A percentile compares a stretch with the other conserved stretches of the same genome.
These are phyloP conservation scores for Acronicta leporina DNA, from an alignment of 2,888 invertebrate genomes.

Conservation along the genomic window DNA sequence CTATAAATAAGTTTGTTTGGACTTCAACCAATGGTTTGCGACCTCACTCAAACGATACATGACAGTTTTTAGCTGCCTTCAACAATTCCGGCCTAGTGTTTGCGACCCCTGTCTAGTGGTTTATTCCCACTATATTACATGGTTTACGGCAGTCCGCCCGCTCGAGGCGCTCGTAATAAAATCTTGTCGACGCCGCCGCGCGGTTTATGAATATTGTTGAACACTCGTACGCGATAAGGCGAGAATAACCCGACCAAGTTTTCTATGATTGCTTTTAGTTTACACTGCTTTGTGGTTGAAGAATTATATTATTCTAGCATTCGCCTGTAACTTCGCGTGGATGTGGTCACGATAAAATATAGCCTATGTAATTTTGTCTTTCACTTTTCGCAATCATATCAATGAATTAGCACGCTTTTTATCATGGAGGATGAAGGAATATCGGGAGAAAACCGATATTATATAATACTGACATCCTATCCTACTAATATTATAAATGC, in stretches of 20 bases:
- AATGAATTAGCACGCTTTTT: no score
- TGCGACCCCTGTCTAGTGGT: slow-evolving; percentile 66
- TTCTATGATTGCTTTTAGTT: slow-evolving; percentile 49
- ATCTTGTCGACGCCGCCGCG: slow-evolving; percentile 75
- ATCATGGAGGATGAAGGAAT: no score
- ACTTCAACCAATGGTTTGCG: background rate
- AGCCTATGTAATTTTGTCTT: no score
- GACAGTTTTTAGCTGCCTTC: background rate
- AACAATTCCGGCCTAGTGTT: slow-evolving; percentile 51
- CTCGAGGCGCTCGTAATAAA: slow-evolving; percentile 82
- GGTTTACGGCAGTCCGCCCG: slow-evolving; percentile 69
- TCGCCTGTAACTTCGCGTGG: no score
- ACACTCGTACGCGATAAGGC: slow-evolving; percentile 72
- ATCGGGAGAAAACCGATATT: no score
- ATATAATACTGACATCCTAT: no score
- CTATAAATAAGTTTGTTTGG: background rate
- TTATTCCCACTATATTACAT: slow-evolving; percentile 74
- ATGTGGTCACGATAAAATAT: no score
- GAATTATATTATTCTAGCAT: background rate
- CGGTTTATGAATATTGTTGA: slow-evolving; percentile 82
- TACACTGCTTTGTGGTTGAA: slow-evolving; percentile 4
- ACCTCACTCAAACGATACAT: background rate
- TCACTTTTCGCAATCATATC: no score
- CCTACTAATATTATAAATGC: no score
- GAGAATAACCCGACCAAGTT: slow-evolving; percentile 68